Base-by-base conservation (phyloP, 2,797 vertebrate genomes). In the Bradypus variegatus region DNA sequence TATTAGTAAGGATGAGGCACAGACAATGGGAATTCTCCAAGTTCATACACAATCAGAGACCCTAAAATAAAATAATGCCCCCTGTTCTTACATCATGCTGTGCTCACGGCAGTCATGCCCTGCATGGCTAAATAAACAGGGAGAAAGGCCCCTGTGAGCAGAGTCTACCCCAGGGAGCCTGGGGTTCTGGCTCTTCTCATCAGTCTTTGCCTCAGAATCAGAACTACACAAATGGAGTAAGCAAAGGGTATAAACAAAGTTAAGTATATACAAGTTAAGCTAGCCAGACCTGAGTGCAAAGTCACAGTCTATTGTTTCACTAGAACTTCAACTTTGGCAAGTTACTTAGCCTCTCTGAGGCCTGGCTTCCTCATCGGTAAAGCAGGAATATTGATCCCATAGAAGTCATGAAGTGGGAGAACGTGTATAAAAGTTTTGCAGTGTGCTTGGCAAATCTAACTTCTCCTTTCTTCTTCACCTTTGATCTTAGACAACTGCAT, bases 1-100 rank as follows among this genome's bases (percentile, higher is more conserved):
- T 36, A 21, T 3, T n/a, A 29, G 27, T 15, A 13, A 4, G 41
- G 33, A 33, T 5, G 11, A 6, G 4, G 55, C 6, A 18, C 0
- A 36, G 25, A n/a, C 4, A 13, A 50, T 48, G 12, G n/a, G 13
- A 4, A 36, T 33, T 72, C 36, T 64, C 29, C 15, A 25, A 70
- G 9, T 18, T 55, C 60, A 60, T 14, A 15, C 0, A 27, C 10
- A 48, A 8, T 38, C 25, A 78, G 55, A 31, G 25, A 55, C 53
- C n/a, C 48, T 65, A 4, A 33, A 25, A 31, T 29, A 33, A 38
- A 62, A 18, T 4, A 25, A 1, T 12, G 15, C 5, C 58, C n/a
- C 4, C 6, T 13, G 81, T 38, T 53, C 53, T 21, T 23, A 38
- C 19, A 25, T 4, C 2, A 12, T 27, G 3, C 14, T 45, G 31